Base-by-base conservation (phyloP, 1,140 invertebrate species). In the Zaprionus gabonicus region DNA sequence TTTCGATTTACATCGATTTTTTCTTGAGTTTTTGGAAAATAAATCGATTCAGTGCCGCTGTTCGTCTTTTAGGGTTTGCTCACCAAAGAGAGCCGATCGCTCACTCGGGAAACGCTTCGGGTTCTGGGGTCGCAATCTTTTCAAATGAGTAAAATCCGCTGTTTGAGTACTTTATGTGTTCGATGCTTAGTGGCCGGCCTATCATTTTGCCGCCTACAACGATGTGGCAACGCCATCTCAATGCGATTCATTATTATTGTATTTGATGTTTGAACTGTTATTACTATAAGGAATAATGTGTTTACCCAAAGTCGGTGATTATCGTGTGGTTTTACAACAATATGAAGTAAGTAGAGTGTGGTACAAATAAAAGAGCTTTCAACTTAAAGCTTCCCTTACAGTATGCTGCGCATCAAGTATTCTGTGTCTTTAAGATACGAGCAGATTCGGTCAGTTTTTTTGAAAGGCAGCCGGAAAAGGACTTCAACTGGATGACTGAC, bases 401-500 rank as follows among this genome's bases (percentile, higher is more conserved):
- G 84, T 84, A 78, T 55, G 71, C 69, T 57, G 53, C 27, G 4
- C 75, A 69, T 15, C 55, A 67, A 38, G 23, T 87, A 70, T 49
- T 34, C 6, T 90, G 85, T 27, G 46, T 36, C 20, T 9, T 70
- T 0, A 88, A 90, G 41, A 80, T 87, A n/a, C n/a, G 58, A 5
- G 85, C 85, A 20, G 59, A 71, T 5, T 55, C 25, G n/a, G 46
- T 79, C 3, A 56, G 46, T 5, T 41, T 66, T 23, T 75, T 68
- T 51, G 41, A 73, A 34, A 68, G 56, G 28, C 57, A 79, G 36
- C 15, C 62, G 5, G 12, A 49, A 23, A 76, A 63, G 13, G 69
- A 79, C 6, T 87, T 75, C n/a, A 55, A 81, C n/a, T 87, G 84
- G 84, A 84, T 87, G 81, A 83, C 81, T 0, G 38, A 49, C 3